Percentiles rank a stretch among this genome's conserved stretches.
phyloP scores from a whole-genome alignment of 1,140 invertebrate species.

The Saccostrea glomerata region DNA sequence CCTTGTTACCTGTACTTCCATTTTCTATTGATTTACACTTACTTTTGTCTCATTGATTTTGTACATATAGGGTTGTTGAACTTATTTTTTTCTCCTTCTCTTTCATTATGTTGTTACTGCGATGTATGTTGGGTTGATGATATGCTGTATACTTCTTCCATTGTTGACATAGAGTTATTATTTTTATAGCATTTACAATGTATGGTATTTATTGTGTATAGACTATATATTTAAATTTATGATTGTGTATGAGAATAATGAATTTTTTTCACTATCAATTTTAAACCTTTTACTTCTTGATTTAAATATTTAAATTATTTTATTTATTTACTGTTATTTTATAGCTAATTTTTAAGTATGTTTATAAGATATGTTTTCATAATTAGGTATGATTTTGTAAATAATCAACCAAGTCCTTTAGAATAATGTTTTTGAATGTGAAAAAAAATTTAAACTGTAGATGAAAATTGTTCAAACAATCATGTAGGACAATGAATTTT shows the following conservation, averaged over 20 bases:
- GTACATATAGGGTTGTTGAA: conserved; percentile 13
- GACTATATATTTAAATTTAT: conserved; percentile 9
- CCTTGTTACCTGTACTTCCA: conserved; percentile 16
- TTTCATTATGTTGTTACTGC: conserved; percentile 2
- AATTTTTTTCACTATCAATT: background rate
- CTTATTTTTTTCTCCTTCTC: background rate
- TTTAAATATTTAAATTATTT: no score
- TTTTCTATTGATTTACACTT: conserved; percentile 22
- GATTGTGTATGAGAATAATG: background rate
- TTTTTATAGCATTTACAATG: conserved; percentile 34
- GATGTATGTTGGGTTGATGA: background rate
- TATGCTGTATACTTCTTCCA: conserved; percentile 11
- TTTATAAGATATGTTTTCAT: no score
- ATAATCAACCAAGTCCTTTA: no score
- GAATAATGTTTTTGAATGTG: no score
- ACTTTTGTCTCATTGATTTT: conserved; percentile 10
- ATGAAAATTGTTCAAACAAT: no score
- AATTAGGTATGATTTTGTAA: no score
- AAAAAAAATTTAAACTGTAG: no score
- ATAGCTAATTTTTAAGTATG: no score
- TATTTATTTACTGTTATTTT: no score
- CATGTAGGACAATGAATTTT: no score
- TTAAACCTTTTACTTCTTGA: no score
- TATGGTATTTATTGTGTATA: conserved; percentile 18
- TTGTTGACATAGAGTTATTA: conserved; percentile 20